Evolutionary conservation across 2,797 vertebrate species (phyloP).

Genomic region (Cyclopterus lumpus): DNA sequence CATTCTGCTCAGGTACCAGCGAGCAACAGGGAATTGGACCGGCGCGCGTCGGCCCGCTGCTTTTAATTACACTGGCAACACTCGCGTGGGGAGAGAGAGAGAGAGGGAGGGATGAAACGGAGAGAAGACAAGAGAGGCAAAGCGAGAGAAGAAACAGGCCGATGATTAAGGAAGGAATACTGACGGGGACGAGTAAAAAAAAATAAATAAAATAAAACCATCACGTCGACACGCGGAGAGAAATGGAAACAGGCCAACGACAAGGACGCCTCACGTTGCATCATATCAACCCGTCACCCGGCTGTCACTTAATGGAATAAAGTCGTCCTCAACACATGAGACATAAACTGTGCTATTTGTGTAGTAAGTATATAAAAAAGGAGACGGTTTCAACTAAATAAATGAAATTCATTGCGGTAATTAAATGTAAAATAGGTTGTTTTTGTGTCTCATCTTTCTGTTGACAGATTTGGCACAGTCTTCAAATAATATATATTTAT

Average conservation of each 20-base stretch:
- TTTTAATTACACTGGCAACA: slow-evolving; percentile 73
- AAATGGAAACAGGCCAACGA: slow-evolving; percentile 50
- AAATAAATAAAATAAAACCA: slow-evolving; percentile 23
- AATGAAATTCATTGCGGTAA: slow-evolving; percentile 10
- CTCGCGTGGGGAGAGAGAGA: slow-evolving; percentile 43
- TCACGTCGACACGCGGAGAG: slow-evolving; percentile 20
- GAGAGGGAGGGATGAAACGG: slow-evolving; percentile 28
- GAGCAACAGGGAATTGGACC: slow-evolving; percentile 55
- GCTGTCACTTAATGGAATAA: too few relatives aligned
- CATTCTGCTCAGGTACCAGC: slow-evolving; percentile 49
- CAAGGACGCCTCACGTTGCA: slow-evolving; percentile 37
- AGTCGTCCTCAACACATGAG: too few relatives aligned
- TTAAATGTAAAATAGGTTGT: slow-evolving; percentile 14
- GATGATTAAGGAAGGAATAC: slow-evolving; percentile 45
- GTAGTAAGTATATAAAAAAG: background rate
- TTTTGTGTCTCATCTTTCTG: slow-evolving; percentile 21
- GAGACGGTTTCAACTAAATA: background rate
- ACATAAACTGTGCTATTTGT: too few relatives aligned
- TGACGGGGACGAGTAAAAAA: slow-evolving; percentile 31
- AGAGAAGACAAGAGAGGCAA: slow-evolving; percentile 18
- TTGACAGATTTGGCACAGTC: slow-evolving; percentile 2
- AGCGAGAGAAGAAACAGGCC: slow-evolving; percentile 1
- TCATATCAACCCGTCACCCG: slow-evolving; percentile 53
- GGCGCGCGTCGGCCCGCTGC: slow-evolving; percentile 61
- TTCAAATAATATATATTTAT: too few relatives aligned